Evolutionary conservation across 2,888 invertebrate genomes (phyloP), one percentile per base, ranked within the genome.

Genomic region (Gisinianus flammeolus): DNA sequence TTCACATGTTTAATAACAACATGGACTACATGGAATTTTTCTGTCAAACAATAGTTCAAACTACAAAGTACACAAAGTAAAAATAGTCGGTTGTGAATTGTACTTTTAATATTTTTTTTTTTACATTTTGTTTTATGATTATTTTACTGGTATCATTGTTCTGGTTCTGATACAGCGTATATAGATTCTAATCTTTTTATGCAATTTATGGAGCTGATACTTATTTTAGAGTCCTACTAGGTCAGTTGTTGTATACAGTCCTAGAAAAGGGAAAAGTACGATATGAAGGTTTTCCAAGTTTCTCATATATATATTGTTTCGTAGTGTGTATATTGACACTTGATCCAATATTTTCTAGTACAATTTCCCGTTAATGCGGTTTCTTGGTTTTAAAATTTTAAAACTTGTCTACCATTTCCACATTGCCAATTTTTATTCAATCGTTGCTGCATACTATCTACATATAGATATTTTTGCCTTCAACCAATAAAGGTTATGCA

Each of bases 281-380:
- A 44, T 16, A 44, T 6, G 19, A 19, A 2, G 44, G 19, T 2
- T 44, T 19, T 44, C 44, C 44, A 44, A 44, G 12, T 44, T 19
- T 16, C 44, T 12, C 19, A 44, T 16, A 44, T 44, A 44, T 44
- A 16, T 44, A 16, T 16, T 44, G 12, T 35, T 35, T 35, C 12
- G 12, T 35, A 35, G 35, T 35, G 5, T 35, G 35, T 35, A 12
- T 12, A 35, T 5, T n/a, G n/a, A n/a, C n/a, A n/a, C n/a, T n/a
- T n/a, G n/a, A n/a, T n/a, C n/a, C n/a, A n/a, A n/a, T n/a, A n/a
- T 44, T 69, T 69, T 24, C 4, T 54, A 71, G 71, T 71, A 3
- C 71, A 71, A 19, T 22, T 71, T 56, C 30, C 71, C 71, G 71
- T 71, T 71, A n/a, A 71, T 56, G 71, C 33, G 71, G 71, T 71